Percentiles rank a stretch among this genome's conserved stretches.
Conservation (phyloP, 2,113 vertebrate genomes). For the Epinephelus lanceolatus region DNA sequence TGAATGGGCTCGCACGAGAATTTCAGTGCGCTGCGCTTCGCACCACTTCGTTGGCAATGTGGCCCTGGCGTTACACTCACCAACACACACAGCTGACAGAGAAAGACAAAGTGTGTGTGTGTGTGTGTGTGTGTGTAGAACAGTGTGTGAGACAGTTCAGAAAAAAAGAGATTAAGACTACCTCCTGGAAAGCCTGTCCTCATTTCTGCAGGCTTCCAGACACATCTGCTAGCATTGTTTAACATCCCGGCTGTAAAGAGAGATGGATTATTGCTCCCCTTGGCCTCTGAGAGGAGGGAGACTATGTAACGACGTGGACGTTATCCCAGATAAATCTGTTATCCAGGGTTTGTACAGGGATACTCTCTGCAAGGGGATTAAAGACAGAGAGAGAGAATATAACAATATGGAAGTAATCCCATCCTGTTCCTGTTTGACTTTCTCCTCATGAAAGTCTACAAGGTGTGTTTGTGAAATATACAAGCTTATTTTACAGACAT, state of each 20-base stretch:
- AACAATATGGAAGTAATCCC: constrained; percentile 72
- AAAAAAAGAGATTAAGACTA: constrained; percentile 69
- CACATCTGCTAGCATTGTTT: constrained; percentile 81
- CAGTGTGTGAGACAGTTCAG: constrained; percentile 31
- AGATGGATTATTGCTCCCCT: constrained; percentile 70
- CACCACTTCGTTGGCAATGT: too few species aligned
- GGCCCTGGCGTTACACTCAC: too few species aligned
- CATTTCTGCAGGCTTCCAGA: constrained; percentile 68
- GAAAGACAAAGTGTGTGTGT: constrained; percentile 17
- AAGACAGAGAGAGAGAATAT: constrained; percentile 52
- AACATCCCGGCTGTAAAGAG: constrained; percentile 64
- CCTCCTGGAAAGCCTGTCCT: constrained; percentile 79
- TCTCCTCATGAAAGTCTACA: background rate
- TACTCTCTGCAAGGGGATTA: constrained; percentile 75
- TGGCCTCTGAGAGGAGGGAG: constrained; percentile 58
- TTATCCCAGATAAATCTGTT: constrained; percentile 83
- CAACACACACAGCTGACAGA: background rate
- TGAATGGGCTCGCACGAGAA: too few species aligned
- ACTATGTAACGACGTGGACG: constrained; percentile 64
- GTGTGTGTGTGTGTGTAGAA: background rate
- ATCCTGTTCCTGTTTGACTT: constrained; percentile 47
- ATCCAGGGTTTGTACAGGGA: constrained; percentile 67
- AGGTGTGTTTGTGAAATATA: constrained; percentile 20
- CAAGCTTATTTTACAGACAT: background rate
- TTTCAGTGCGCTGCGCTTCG: too few species aligned